phyloP scores from a whole-genome alignment of 2,888 invertebrate genomes.

The Aquatica leii region DNA sequence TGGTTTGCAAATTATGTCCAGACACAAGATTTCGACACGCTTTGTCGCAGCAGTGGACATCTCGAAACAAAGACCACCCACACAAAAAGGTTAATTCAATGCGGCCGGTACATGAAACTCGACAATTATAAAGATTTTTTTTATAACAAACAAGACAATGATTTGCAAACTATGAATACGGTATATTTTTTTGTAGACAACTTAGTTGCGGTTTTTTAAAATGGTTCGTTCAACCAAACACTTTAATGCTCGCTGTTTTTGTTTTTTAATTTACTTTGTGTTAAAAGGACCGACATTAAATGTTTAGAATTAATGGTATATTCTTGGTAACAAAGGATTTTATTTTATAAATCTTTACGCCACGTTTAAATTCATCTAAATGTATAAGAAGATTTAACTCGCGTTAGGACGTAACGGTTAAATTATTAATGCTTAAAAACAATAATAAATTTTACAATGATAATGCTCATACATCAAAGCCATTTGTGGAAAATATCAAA shows the following conservation, averaged over 20 bases:
- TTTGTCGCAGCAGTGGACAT: slow-evolving; percentile 33
- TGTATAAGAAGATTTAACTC: no score
- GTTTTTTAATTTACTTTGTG: no score
- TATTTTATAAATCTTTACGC: no score
- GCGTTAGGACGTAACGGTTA: no score
- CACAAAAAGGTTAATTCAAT: slow-evolving; percentile 31
- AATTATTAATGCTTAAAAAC: slow-evolving; percentile 2
- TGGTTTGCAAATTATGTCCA: slow-evolving; percentile 32
- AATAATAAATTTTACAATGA: slow-evolving; percentile 6
- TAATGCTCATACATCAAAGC: slow-evolving; percentile 12
- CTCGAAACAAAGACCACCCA: slow-evolving; percentile 34
- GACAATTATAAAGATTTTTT: slow-evolving; percentile 22
- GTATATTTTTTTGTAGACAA: slow-evolving; percentile 8
- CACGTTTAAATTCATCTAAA: no score
- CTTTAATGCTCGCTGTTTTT: no score
- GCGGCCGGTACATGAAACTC: slow-evolving; percentile 18
- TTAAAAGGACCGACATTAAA: no score
- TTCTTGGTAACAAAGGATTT: no score
- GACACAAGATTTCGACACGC: slow-evolving; percentile 32
- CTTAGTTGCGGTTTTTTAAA: neutral
- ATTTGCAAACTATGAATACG: slow-evolving; percentile 16
- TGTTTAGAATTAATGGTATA: no score
- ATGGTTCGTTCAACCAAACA: no score
- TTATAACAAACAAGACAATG: slow-evolving; percentile 8
- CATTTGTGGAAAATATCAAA: slow-evolving; percentile 5